Evolutionary conservation across 2,888 invertebrate species (phyloP), one percentile per base, ranked within the genome.

Genomic region (Chalcis sispes): DNA sequence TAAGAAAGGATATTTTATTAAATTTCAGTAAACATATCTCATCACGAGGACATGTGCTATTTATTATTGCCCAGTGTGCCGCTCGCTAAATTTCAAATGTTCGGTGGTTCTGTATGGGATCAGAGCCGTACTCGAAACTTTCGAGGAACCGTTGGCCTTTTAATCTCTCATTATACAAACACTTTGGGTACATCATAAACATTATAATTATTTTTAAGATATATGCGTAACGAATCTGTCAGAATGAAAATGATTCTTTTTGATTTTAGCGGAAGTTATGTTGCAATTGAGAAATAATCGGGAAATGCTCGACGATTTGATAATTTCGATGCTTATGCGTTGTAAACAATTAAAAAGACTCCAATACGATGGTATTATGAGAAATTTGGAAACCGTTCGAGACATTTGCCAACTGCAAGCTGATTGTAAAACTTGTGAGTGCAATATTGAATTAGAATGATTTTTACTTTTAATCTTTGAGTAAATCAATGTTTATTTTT

Each of bases 51-150:
- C 76, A 87, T 90, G 79, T 85, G 84, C 79, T 86, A 88, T 72
- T 85, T 90, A 64, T 82, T 90, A 67, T 83, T 89, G 75, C 89
- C 89, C n/a, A 88, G 89, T 56, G 87, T 90, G 52, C 90, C 90
- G 0, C 81, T 90, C 66, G 85, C 86, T 32, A 86, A 87, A 65
- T 89, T 90, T 80, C 87, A 89, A 48, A 85, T 90, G 85, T 87
- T 86, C 77, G 88, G 89, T 72, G 89, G 89, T 18, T 85, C 87
- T 77, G 88, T 89, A 46, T 90, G 89, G 89, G 89, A 90, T 74
- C 90, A 90, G 80, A 88, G 87, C 79, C 86, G 88, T 77, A 89
- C 89, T 62, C 85, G 90, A 46, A 89, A 90, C 75, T 90, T 90
- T 77, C 83, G 89, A 74, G 86, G 85, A 66, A 90, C 89, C 29